Conservation (phyloP, 2,797 vertebrate genomes). For the Euthynnus affinis region DNA sequence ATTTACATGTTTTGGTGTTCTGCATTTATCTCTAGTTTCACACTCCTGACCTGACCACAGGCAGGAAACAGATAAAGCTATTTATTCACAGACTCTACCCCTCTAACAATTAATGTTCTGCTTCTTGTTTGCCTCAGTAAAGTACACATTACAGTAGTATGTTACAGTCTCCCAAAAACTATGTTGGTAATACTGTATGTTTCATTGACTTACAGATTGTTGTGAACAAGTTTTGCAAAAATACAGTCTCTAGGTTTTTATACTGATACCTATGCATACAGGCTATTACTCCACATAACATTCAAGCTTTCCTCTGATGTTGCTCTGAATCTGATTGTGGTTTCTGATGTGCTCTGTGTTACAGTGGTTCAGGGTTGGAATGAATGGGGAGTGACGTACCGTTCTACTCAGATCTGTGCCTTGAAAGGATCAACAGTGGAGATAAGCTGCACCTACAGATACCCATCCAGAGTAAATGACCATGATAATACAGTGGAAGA, state of each 20-base stretch:
- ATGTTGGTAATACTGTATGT: no score
- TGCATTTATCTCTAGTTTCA: neutral
- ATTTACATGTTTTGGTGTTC: neutral
- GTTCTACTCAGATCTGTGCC: constrained; percentile 1
- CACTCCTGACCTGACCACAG: neutral
- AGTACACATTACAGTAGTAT: no score
- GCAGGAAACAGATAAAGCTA: neutral
- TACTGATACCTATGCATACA: no score
- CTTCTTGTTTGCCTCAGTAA: neutral
- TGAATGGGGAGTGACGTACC: neutral
- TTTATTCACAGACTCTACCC: neutral
- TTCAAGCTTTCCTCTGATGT: neutral
- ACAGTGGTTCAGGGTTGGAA: constrained; percentile 9
- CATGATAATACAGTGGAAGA: fast-evolving
- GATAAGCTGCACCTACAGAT: constrained; percentile 1
- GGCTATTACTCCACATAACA: no score
- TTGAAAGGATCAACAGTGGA: constrained; percentile 37
- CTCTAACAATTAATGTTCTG: neutral
- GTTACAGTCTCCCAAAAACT: no score
- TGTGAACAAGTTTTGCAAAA: no score
- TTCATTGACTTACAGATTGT: no score
- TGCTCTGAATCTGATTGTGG: neutral
- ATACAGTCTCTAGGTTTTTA: no score
- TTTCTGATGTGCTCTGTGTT: constrained; percentile 33
- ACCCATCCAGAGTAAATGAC: neutral